phyloP scores from a whole-genome alignment of 2,797 vertebrate genomes.

The Cyclopterus lumpus region DNA sequence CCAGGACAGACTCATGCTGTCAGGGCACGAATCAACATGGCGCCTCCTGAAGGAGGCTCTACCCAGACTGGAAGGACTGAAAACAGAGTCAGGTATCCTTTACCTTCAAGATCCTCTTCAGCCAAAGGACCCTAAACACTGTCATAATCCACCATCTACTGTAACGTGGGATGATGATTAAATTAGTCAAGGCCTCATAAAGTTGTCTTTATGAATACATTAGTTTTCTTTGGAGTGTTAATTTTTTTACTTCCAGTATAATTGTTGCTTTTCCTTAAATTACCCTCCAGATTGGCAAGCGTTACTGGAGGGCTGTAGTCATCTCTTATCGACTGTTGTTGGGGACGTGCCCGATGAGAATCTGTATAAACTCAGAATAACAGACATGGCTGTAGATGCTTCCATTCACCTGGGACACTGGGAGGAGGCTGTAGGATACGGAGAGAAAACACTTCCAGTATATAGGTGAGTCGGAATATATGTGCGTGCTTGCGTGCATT shows the following conservation, averaged over 20 bases:
- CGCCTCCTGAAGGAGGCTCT: conserved; percentile 83
- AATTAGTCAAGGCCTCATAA: not conserved
- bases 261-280: conserved; percentile 80
- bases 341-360: conserved; percentile 89
- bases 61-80: conserved; percentile 83
- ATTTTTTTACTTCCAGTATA: not conserved
- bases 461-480: conserved; percentile 72
- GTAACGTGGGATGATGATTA: not conserved
- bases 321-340: conserved; percentile 72
- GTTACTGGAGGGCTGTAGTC: conserved; percentile 77
- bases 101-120: not conserved
- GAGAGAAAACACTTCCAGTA: conserved; percentile 83
- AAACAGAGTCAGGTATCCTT: conserved; percentile 90
- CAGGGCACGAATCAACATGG: conserved; percentile 85
- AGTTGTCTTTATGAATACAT: not conserved
- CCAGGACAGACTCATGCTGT: conserved; percentile 90
- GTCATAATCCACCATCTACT: not conserved
- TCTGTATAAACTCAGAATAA: conserved; percentile 89
- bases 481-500: not conserved
- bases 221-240: not conserved
- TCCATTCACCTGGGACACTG: conserved; percentile 87
- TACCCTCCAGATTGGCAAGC: conserved; percentile 85
- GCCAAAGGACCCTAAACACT: not conserved
- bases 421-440: conserved; percentile 87
- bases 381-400: conserved; percentile 90